Evolutionary conservation across 2,888 invertebrate genomes (phyloP).

Genomic region (Prionchulus punctatus): DNA sequence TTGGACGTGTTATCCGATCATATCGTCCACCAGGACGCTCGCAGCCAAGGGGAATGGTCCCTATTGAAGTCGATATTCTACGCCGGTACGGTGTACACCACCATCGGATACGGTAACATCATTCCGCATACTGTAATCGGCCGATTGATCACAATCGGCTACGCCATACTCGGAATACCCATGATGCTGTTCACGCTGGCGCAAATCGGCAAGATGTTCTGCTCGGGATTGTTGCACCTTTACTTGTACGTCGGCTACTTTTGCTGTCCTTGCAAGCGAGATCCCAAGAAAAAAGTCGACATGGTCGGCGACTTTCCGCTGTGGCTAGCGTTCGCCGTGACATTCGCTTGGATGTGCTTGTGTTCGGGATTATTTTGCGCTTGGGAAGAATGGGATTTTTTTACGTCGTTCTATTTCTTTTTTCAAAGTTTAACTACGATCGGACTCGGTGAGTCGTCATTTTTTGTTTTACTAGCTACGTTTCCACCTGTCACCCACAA

Average conservation of each 20-base stretch:
- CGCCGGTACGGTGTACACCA: conserved; percentile 28
- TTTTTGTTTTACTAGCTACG: too few relatives aligned
- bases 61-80: conserved; percentile 25
- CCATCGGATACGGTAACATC: conserved; percentile 32
- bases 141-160: not conserved
- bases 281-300: too few relatives aligned
- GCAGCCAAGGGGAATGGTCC: conserved; percentile 21
- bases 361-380: conserved; percentile 70
- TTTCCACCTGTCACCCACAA: too few relatives aligned
- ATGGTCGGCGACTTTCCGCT: conserved; percentile 6
- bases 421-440: conserved; percentile 79
- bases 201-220: not conserved
- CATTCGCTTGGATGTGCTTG: conserved; percentile 65
- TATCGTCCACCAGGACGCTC: too few relatives aligned
- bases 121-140: not conserved
- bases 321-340: conserved; percentile 43
- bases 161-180: conserved; percentile 2
- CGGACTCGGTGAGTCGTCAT: conserved; percentile 39
- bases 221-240: not conserved
- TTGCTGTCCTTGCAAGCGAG: too few relatives aligned
- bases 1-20: too few relatives aligned
- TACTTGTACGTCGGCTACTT: too few relatives aligned
- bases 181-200: not conserved
- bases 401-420: conserved; percentile 81
- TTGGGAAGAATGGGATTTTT: conserved; percentile 74